phyloP scores from a whole-genome alignment of 2,888 invertebrate genomes.

The Bombylius discolor region DNA sequence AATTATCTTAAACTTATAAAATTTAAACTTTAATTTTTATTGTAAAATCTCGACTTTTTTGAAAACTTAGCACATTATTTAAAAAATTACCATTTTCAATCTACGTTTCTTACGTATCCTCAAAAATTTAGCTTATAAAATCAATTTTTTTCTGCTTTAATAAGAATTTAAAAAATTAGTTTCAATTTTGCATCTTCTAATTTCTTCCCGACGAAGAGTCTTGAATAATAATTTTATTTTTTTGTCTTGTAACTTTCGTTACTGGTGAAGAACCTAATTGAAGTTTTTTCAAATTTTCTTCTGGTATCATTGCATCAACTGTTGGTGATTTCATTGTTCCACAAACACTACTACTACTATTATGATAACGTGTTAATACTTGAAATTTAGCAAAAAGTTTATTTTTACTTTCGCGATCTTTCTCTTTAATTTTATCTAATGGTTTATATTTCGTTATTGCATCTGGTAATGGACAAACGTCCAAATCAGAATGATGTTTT shows the following conservation, averaged over 20 bases:
- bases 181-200: conserved; percentile 12
- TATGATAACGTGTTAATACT: conserved; percentile 36
- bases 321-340: conserved; percentile 18
- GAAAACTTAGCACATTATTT: too few relatives aligned
- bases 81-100: too few relatives aligned
- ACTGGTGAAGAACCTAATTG: conserved; percentile 51
- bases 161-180: too few relatives aligned
- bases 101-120: too few relatives aligned
- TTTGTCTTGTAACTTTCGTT: conserved; percentile 69
- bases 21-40: too few relatives aligned
- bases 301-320: conserved; percentile 40
- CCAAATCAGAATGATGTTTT: conserved; percentile 23
- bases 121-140: too few relatives aligned
- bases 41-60: too few relatives aligned
- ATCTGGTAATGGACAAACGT: conserved; percentile 25
- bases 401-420: conserved; percentile 38
- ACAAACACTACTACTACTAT: conserved; percentile 12
- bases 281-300: conserved; percentile 54
- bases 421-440: conserved; percentile 34
- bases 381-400: conserved; percentile 42
- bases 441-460: conserved; percentile 28
- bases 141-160: too few relatives aligned
- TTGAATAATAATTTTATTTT: conserved; percentile 69
- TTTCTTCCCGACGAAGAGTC: conserved; percentile 33
- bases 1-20: too few relatives aligned